Evolutionary conservation across 2,797 vertebrate species (phyloP).

Genomic region (Danio tinwini): DNA sequence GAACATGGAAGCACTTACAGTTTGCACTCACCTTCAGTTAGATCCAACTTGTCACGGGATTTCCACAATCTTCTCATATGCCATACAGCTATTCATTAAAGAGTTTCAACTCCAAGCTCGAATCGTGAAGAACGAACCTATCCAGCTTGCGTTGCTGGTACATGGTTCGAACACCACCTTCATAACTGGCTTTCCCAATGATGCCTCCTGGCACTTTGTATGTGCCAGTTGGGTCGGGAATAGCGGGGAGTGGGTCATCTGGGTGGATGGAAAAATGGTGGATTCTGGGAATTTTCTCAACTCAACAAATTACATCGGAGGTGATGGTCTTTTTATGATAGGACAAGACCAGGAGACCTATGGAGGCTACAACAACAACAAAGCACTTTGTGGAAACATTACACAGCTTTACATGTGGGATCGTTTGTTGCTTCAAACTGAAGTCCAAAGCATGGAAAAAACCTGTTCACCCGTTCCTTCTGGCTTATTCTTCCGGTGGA

Average conservation of each 20-base stretch:
- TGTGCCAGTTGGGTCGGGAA: slow-evolving; percentile 74
- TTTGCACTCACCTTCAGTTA: slow-evolving; percentile 73
- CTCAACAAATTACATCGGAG: slow-evolving; percentile 63
- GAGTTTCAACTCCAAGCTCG: slow-evolving; percentile 78
- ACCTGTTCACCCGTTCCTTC: slow-evolving; percentile 70
- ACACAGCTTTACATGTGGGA: slow-evolving; percentile 82
- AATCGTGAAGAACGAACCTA: slow-evolving; percentile 60
- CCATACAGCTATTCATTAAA: slow-evolving; percentile 69
- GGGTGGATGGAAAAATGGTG: slow-evolving; percentile 60
- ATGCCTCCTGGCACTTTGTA: slow-evolving; percentile 75
- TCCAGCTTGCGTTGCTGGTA: slow-evolving; percentile 75
- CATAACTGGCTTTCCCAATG: slow-evolving; percentile 67
- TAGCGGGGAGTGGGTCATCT: slow-evolving; percentile 73
- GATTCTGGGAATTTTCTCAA: slow-evolving; percentile 61
- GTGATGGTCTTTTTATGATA: slow-evolving; percentile 72
- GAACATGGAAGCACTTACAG: slow-evolving; percentile 71
- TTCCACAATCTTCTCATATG: slow-evolving; percentile 81
- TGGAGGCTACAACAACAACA: slow-evolving; percentile 67
- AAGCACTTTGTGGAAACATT: slow-evolving; percentile 78
- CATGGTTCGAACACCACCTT: slow-evolving; percentile 70
- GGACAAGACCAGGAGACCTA: slow-evolving; percentile 75
- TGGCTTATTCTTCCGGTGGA: slow-evolving; percentile 79
- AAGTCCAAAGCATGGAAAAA: slow-evolving; percentile 77
- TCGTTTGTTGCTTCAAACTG: slow-evolving; percentile 68
- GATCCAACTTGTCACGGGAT: slow-evolving; percentile 66